Evolutionary conservation across 2,797 vertebrate genomes (phyloP).

Genomic region (Acanthopagrus latus): DNA sequence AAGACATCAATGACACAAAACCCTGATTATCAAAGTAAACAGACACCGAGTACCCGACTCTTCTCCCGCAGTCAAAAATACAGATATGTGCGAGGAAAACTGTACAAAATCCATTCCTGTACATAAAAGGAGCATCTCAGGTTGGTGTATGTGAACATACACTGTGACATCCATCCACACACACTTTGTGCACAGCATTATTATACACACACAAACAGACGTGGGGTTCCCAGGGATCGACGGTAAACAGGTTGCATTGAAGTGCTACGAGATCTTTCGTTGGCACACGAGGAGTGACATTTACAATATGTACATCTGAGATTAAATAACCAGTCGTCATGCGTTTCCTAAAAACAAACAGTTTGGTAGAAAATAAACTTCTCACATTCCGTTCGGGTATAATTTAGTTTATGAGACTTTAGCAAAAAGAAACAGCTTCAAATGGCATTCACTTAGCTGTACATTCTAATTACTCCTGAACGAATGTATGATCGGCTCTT

Average conservation of each 20-base stretch:
- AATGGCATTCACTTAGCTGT: conserved; percentile 50
- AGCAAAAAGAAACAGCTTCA: conserved; percentile 36
- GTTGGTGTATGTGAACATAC: conserved; percentile 31
- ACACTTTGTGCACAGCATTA: conserved; percentile 35
- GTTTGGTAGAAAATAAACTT: conserved; percentile 66
- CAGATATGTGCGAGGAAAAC: conserved; percentile 63
- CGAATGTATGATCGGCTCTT: conserved; percentile 24
- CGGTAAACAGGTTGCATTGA: conserved; percentile 81
- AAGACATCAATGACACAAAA: conserved; percentile 23
- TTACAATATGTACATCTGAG: conserved; percentile 79
- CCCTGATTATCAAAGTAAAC: conserved; percentile 41
- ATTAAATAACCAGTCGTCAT: conserved; percentile 67
- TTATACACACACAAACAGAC: conserved; percentile 56
- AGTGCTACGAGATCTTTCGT: conserved; percentile 80
- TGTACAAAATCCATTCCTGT: conserved; percentile 66
- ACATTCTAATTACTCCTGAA: conserved; percentile 21
- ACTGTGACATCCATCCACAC: conserved; percentile 55
- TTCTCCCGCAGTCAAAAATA: conserved; percentile 60
- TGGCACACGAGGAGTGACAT: conserved; percentile 81
- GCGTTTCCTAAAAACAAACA: conserved; percentile 70
- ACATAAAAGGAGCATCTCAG: conserved; percentile 38
- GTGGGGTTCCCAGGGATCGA: conserved; percentile 48
- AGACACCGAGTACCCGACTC: conserved; percentile 2
- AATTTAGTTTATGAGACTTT: conserved; percentile 19
- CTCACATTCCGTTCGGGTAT: conserved; percentile 69